phyloP scores from a whole-genome alignment of 64 coral and sea anemone species.

The Montipora foliosa region DNA sequence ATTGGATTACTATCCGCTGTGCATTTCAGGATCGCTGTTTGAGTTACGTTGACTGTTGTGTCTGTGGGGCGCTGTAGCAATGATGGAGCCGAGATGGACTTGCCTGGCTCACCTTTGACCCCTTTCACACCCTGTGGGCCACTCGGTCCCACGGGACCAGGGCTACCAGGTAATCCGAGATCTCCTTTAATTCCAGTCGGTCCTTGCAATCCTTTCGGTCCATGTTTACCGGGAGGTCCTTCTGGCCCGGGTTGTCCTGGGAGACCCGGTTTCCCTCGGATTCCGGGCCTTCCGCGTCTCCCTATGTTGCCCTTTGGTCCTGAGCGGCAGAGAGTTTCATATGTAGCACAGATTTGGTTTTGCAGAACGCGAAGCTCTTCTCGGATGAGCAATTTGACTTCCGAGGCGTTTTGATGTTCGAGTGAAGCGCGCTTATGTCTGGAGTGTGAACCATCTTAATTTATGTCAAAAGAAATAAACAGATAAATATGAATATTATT shows the following conservation, averaged over 20 bases:
- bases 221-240: constrained; percentile 65
- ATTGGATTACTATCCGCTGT: constrained; percentile 51
- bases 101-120: constrained; percentile 38
- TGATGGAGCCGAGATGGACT: constrained; percentile 50
- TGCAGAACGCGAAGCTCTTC: constrained; percentile 19
- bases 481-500: too few relatives aligned
- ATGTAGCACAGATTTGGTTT: constrained; percentile 55
- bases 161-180: constrained; percentile 31
- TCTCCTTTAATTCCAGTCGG: constrained; percentile 27
- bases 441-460: too few relatives aligned
- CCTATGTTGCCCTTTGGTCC: constrained; percentile 64
- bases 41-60: constrained; percentile 50
- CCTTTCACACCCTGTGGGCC: constrained; percentile 47
- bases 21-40: constrained; percentile 49
- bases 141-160: constrained; percentile 50
- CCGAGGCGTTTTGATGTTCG: neutral
- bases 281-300: constrained; percentile 47
- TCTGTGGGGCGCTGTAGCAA: constrained; percentile 24
- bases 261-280: constrained; percentile 23
- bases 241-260: constrained; percentile 29
- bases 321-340: constrained; percentile 58
- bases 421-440: neutral
- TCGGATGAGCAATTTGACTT: constrained; percentile 23
- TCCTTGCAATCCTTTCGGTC: constrained; percentile 31
- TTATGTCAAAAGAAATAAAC: too few relatives aligned